These are phyloP conservation scores for Dromiciops gliroides DNA, from an alignment of 2,113 vertebrate genomes.

Conservation along the genomic window DNA sequence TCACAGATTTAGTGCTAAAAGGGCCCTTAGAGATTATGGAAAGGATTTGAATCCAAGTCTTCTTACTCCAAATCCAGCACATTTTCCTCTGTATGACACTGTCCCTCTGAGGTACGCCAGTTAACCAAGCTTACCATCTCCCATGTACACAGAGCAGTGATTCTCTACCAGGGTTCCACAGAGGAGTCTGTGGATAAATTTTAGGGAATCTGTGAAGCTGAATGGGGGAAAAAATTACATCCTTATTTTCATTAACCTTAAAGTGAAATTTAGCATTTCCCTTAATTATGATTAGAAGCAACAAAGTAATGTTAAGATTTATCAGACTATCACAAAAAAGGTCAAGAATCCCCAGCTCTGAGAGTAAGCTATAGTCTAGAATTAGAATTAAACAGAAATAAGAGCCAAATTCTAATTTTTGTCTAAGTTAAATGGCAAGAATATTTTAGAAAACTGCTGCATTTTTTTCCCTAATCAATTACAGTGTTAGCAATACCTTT, in stretches of 20 bases:
- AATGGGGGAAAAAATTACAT: neutral
- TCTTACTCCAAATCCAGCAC: neutral
- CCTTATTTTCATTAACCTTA: neutral
- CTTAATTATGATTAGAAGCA: neutral
- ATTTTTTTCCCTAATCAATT: conserved; percentile 19
- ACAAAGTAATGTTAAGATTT: neutral
- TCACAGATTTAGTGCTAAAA: neutral
- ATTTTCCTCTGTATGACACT: neutral
- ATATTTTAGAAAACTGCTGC: conserved; percentile 7
- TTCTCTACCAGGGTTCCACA: neutral
- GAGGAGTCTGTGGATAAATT: neutral
- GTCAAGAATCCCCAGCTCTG: too few species aligned
- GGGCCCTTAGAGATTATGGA: neutral
- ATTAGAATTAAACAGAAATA: conserved; percentile 29
- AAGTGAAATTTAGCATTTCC: neutral
- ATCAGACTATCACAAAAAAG: neutral
- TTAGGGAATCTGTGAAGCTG: neutral
- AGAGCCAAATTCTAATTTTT: conserved; percentile 1
- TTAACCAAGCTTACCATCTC: neutral
- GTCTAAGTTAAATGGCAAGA: conserved; percentile 29
- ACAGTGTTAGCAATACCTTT: conserved; percentile 7
- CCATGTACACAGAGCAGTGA: neutral
- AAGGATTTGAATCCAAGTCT: neutral
- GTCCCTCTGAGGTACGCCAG: neutral
- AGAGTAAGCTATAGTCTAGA: neutral